These are phyloP conservation scores for Listronotus oregonensis DNA, from an alignment of 1,140 invertebrate genomes.

Conservation along the genomic window DNA sequence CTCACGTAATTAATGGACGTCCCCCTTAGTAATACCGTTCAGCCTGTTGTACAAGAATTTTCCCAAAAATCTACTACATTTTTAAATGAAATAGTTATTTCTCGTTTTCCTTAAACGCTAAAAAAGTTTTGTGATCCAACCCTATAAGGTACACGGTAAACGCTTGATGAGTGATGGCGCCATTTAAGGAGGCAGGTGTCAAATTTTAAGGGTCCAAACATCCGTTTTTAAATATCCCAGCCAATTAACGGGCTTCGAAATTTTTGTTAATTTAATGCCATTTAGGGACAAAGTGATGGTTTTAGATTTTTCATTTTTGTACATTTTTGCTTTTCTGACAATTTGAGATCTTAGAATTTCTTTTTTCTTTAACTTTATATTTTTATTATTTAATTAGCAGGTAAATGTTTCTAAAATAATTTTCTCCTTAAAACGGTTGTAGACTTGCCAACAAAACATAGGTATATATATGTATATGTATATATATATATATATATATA, in stretches of 20 bases:
- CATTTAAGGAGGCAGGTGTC: slow-evolving; percentile 23
- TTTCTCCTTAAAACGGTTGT: no score
- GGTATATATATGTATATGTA: no score
- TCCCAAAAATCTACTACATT: not conserved
- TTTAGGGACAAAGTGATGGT: not conserved
- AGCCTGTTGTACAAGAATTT: slow-evolving; percentile 1
- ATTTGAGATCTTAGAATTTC: no score
- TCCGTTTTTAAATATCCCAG: slow-evolving; percentile 12
- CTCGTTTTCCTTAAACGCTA: not conserved
- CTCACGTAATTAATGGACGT: no score
- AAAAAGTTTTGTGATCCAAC: not conserved
- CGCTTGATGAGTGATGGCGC: slow-evolving; percentile 23
- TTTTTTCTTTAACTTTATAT: no score
- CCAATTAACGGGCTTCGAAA: slow-evolving; percentile 21
- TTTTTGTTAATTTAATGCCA: slow-evolving; percentile 14
- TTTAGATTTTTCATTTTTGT: not conserved
- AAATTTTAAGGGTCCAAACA: slow-evolving; percentile 30
- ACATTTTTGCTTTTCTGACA: not conserved
- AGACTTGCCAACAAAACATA: no score
- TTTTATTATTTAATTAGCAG: no score
- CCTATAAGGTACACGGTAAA: slow-evolving; percentile 2
- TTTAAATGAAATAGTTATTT: not conserved
- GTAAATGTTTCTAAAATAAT: no score
- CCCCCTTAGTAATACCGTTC: no score
- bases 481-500: no score